phyloP scores from a whole-genome alignment of 2,113 vertebrate genomes.

The Beaufortia kweichowensis region DNA sequence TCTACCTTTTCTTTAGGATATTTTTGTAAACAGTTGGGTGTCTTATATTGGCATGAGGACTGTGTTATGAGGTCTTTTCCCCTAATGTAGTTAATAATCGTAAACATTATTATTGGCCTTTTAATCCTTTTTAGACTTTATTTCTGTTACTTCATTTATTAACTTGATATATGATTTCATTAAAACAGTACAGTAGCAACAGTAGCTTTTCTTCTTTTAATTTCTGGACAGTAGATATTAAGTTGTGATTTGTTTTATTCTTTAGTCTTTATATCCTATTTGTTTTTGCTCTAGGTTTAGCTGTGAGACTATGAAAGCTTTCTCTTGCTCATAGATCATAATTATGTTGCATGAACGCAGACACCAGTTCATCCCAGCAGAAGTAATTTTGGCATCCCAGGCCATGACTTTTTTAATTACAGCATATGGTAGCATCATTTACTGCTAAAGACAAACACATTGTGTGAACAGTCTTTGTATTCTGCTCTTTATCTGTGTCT shows the following conservation, averaged over 20 bases:
- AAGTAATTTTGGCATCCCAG: slow-evolving; percentile 11
- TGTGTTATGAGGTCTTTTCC: no score
- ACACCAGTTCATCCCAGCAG: slow-evolving; percentile 22
- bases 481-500: not conserved
- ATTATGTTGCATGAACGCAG: slow-evolving; percentile 42
- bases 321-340: slow-evolving; percentile 48
- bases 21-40: no score
- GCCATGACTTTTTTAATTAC: slow-evolving; percentile 15
- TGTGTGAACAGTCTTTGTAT: slow-evolving; percentile 20
- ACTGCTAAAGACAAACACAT: not conserved
- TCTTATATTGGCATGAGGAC: no score
- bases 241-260: not conserved
- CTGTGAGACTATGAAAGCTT: slow-evolving; percentile 35
- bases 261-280: not conserved
- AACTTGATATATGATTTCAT: no score
- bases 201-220: not conserved
- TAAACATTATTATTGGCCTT: no score
- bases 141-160: no score
- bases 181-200: no score
- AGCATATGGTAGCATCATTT: not conserved
- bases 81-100: no score
- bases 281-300: not conserved
- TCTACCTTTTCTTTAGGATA: no score
- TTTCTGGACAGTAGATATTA: not conserved
- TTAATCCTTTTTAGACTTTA: no score